These are phyloP conservation scores for Drosophila rellima DNA, from an alignment of 2,888 invertebrate species.

Conservation along the genomic window DNA sequence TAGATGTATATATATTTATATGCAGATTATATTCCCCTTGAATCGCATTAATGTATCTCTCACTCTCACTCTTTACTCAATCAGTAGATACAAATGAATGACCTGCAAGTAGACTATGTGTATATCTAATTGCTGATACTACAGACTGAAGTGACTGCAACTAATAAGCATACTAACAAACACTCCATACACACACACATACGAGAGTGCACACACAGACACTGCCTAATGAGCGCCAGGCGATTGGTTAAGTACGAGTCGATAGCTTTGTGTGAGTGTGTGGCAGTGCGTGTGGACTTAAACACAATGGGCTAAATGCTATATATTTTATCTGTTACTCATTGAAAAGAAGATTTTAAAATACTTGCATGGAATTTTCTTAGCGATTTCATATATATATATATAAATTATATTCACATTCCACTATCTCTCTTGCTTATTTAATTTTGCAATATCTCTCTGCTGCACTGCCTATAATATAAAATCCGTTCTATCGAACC, in stretches of 20 bases:
- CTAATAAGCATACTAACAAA: slow-evolving; percentile 57
- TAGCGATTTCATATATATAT: no score
- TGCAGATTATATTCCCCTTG: not conserved
- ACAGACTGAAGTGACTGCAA: slow-evolving; percentile 40
- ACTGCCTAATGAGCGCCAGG: slow-evolving; percentile 15
- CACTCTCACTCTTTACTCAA: not conserved
- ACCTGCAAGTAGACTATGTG: slow-evolving; percentile 7
- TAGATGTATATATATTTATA: not conserved
- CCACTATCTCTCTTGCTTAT: not conserved
- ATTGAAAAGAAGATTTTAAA: not conserved
- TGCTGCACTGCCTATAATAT: not conserved
- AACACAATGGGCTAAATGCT: slow-evolving; percentile 26
- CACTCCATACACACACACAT: slow-evolving; percentile 18
- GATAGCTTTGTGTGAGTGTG: slow-evolving; percentile 1
- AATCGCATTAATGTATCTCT: slow-evolving; percentile 17
- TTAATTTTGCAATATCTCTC: not conserved
- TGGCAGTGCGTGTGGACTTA: slow-evolving; percentile 1
- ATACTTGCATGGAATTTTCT: not conserved
- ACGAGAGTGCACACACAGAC: slow-evolving; percentile 1
- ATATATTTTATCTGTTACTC: not conserved
- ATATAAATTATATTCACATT: not conserved
- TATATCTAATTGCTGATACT: slow-evolving; percentile 36
- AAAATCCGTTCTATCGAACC: not conserved
- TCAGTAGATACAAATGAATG: slow-evolving; percentile 12
- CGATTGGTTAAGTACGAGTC: slow-evolving; percentile 10